Base-by-base conservation (phyloP, 1,140 invertebrate species). In the Bombus haemorrhoidalis region DNA sequence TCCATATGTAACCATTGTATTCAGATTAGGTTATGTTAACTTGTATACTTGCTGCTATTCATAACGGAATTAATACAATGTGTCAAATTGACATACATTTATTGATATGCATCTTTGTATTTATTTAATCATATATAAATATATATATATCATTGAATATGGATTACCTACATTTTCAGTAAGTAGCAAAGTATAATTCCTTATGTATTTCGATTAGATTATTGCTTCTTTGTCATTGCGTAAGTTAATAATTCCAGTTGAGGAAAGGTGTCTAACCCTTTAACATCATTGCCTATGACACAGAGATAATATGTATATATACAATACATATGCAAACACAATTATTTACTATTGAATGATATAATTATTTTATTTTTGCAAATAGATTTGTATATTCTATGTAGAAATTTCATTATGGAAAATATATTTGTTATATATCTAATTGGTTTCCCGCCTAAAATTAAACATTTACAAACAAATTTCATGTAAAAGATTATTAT, bases 1-100 rank as follows among this genome's bases (percentile, higher is more conserved):
- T 81, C 68, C 59, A 39, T 69, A 10, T 13, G 37, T 8, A 41
- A 32, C 13, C 32, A 75, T 34, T 43, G 8, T 25, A 47, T 32
- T 77, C 28, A 15, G 37, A 57, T 77, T 77, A 59, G 53, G 53
- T 77, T 88, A 75, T 22, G 39, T 64, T 18, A 10, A 12, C 41
- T 15, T 10, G n/a, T n/a, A 75, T 6, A 75, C 22, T 74, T 41
- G 3, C 59, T 25, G 0, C 39, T 18, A 32, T 37, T 84, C 32
- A 15, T 47, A 81, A 77, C 43, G 34, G 39, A 39, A 77, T n/a
- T 25, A 34, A 72, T 85, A 76, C 81, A 82, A 91, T 93, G 89
- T 93, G 92, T 93, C 92, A 92, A 90, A 77, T 86, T 92, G 87
- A 92, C 90, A 89, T 81, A 81, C 81, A 85, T 91, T 91, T 88